phyloP scores from a whole-genome alignment of 2,113 vertebrate genomes.

The Paratilapia polleni region DNA sequence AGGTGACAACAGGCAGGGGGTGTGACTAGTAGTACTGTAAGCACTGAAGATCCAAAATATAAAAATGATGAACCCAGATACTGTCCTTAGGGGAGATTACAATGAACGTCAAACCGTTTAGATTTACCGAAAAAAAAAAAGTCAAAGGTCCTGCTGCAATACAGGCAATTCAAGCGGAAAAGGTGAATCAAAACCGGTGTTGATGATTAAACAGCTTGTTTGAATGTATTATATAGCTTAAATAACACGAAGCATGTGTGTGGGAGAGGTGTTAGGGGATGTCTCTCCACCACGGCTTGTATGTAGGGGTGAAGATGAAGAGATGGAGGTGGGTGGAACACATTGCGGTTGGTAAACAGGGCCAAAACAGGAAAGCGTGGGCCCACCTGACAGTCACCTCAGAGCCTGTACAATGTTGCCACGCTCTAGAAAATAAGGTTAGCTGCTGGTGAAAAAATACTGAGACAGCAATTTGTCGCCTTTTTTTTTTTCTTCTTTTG shows the following conservation, averaged over 20 bases:
- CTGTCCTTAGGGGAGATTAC: background rate
- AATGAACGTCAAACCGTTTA: background rate
- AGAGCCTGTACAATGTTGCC: constrained; percentile 32
- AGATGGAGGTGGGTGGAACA: constrained; percentile 68
- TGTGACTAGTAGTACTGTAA: background rate
- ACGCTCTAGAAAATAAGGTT: constrained; percentile 31
- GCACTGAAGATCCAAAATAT: background rate
- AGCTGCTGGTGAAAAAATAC: constrained; percentile 17
- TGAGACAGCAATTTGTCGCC: constrained; percentile 34
- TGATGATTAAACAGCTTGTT: constrained; percentile 34
- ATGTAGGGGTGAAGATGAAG: constrained; percentile 58
- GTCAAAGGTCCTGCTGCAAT: background rate
- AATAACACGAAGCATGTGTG: constrained; percentile 34
- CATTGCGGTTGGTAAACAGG: constrained; percentile 70
- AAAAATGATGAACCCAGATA: background rate
- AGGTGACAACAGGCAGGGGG: background rate
- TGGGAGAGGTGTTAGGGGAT: constrained; percentile 48
- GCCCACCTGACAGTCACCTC: constrained; percentile 57
- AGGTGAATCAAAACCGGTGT: background rate
- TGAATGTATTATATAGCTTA: constrained; percentile 18
- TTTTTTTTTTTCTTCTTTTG: background rate
- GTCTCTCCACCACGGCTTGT: constrained; percentile 36
- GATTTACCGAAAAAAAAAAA: background rate
- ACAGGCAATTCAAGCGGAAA: background rate
- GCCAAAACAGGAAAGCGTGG: constrained; percentile 75